These are phyloP conservation scores for Chromoteleia sp. DNA, from an alignment of 2,888 invertebrate species.

Conservation along the genomic window DNA sequence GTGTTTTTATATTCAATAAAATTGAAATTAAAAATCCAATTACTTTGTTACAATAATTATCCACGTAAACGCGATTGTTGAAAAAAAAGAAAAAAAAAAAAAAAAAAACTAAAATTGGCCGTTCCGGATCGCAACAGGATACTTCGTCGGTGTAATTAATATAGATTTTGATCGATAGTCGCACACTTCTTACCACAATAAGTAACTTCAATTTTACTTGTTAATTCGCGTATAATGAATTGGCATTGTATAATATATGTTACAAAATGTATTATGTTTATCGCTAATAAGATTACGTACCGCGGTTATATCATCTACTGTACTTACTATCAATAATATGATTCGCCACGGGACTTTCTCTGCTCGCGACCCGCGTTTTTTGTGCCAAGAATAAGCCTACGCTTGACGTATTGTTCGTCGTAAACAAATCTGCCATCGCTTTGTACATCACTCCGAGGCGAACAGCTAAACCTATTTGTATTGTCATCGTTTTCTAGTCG, in stretches of 20 bases:
- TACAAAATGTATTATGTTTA: slow-evolving; percentile 66
- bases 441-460: slow-evolving; percentile 37
- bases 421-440: slow-evolving; percentile 57
- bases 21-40: neutral
- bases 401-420: slow-evolving; percentile 49
- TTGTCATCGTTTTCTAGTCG: slow-evolving; percentile 51
- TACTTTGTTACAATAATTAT: neutral
- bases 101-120: slow-evolving; percentile 8
- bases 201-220: slow-evolving; percentile 41
- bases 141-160: slow-evolving; percentile 27
- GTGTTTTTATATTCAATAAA: neutral
- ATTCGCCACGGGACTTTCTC: slow-evolving; percentile 69
- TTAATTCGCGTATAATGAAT: slow-evolving; percentile 50
- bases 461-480: slow-evolving; percentile 51
- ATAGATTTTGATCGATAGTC: slow-evolving; percentile 37
- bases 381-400: slow-evolving; percentile 52
- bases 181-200: slow-evolving; percentile 27
- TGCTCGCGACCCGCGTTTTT: slow-evolving; percentile 57
- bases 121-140: slow-evolving; percentile 41
- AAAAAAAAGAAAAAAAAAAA: slow-evolving; percentile 12
- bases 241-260: slow-evolving; percentile 64
- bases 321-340: slow-evolving; percentile 64
- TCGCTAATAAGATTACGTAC: slow-evolving; percentile 67
- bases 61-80: slow-evolving; percentile 5
- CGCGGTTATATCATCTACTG: slow-evolving; percentile 64